Percentiles rank a stretch among this genome's conserved stretches.
Conservation (phyloP, 2,888 invertebrate species). For the Pyrochroa serraticornis region DNA sequence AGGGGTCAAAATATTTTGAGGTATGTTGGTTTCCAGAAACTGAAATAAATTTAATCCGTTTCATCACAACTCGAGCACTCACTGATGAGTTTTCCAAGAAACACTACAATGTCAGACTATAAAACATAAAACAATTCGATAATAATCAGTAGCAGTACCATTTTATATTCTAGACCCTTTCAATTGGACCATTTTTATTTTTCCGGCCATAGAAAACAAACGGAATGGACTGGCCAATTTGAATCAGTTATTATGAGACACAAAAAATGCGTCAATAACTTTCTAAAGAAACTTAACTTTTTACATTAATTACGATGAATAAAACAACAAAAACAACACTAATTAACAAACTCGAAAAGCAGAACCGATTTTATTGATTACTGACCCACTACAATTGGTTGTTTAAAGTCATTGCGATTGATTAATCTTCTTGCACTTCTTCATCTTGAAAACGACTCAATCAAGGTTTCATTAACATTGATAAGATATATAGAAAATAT, state of each 20-base stretch:
- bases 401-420: background rate
- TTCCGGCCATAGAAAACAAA: background rate
- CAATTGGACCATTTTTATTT: slow-evolving; percentile 9
- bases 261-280: too few relatives aligned
- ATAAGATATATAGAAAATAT: background rate
- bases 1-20: too few relatives aligned
- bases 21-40: background rate
- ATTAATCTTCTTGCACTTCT: slow-evolving; percentile 8
- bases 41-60: background rate
- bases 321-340: too few relatives aligned
- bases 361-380: too few relatives aligned
- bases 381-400: too few relatives aligned
- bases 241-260: too few relatives aligned
- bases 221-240: too few relatives aligned
- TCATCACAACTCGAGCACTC: too few relatives aligned
- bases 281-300: too few relatives aligned
- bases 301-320: too few relatives aligned
- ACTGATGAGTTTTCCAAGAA: slow-evolving; percentile 8
- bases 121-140: slow-evolving; percentile 36
- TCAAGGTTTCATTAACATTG: slow-evolving; percentile 4
- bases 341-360: too few relatives aligned
- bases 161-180: slow-evolving; percentile 10
- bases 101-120: background rate
- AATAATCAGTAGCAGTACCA: slow-evolving; percentile 24
- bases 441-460: background rate